Conservation (phyloP, 1,140 invertebrate genomes). For the Anagrus nilaparvatae region DNA sequence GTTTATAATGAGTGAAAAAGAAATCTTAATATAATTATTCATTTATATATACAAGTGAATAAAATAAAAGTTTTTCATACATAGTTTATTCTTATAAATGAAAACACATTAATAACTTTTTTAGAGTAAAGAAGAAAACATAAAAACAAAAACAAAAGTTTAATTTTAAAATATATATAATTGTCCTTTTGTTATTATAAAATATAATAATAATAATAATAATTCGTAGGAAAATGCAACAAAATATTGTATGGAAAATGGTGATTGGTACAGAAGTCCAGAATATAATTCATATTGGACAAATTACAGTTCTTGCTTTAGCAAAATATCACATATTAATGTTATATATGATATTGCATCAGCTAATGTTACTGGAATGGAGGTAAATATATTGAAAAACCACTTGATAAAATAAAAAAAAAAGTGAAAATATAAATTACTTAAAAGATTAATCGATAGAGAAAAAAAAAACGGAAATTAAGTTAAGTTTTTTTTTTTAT, state of each 20-base stretch:
- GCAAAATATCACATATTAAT: too few relatives aligned
- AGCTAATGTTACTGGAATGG: slow-evolving; percentile 30
- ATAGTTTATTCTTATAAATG: neutral
- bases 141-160: neutral
- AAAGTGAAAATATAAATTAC: neutral
- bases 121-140: neutral
- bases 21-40: neutral
- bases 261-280: slow-evolving; percentile 45
- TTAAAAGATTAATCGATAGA: neutral
- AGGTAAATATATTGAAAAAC: slow-evolving; percentile 26
- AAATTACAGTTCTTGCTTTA: slow-evolving; percentile 50
- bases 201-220: neutral
- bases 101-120: too few relatives aligned
- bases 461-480: neutral
- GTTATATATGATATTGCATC: slow-evolving; percentile 26
- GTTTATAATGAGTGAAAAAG: neutral
- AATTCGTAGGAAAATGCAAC: slow-evolving; percentile 42
- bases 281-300: slow-evolving; percentile 44
- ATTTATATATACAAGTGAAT: neutral
- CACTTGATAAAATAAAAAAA: neutral
- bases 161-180: neutral
- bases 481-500: neutral
- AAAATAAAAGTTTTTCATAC: neutral
- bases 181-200: neutral
- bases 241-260: slow-evolving; percentile 44